Evolutionary conservation across 2,888 invertebrate genomes (phyloP), one percentile per base, ranked within the genome.

Genomic region (Aquatica leii): DNA sequence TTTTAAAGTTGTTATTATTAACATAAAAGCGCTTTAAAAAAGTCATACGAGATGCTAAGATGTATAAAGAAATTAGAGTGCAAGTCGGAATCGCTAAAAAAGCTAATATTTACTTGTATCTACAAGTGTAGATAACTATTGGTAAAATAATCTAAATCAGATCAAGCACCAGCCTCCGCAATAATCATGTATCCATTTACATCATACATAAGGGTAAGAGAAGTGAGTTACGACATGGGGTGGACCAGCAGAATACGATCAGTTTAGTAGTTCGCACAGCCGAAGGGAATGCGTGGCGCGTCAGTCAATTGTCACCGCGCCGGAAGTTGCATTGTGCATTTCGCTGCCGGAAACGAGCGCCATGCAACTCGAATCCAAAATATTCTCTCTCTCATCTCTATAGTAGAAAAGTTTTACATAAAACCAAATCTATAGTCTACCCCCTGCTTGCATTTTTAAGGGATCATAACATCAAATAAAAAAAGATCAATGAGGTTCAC

Each of bases 341-440:
- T 77, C 76, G 74, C 76, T 77, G 73, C 80, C 81, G 81, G 81
- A 81, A 81, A 80, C 80, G 79, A 77, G 77, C 77, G 76, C 76
- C 76, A 75, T 77, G 76, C 77, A 77, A 74, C 74, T 75, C 71
- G 76, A 74, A 77, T 76, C 76, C 76, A 56, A 66, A 68, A 46
- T 46, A 46, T 46, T 46, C 46, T 46, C 46, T 46, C 46, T 46
- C 46, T 60, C 55, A 21, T 65, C 61, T 58, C 65, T 63, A 52
- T 40, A 59, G 46, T 59, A 57, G 57, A 53, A 46, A 52, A 49
- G 57, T 59, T 64, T 59, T 64, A 60, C 59, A 60, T 64, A 64
- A 64, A 64, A 20, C 55, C 15, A 50, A 48, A 60, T 48, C 55
- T 60, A 55, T 55, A 50, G 60, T 14, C 15, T 4, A 43, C 34